Base-by-base conservation (phyloP, 2,888 invertebrate species). In the Lamproptera curius region DNA sequence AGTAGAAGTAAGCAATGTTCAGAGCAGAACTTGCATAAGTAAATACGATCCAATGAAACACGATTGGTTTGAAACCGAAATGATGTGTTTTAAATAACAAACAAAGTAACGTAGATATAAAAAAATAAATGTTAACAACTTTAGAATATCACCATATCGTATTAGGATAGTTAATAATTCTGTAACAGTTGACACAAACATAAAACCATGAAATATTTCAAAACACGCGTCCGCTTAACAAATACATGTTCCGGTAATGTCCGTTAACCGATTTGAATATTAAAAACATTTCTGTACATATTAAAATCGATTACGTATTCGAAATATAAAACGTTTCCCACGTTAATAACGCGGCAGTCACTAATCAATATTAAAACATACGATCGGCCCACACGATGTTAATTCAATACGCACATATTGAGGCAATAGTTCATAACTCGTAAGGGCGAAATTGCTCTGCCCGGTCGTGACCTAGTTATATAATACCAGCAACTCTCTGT, bases 381-480 rank as follows among this genome's bases (percentile, higher is more conserved):
- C 37, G 10, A 34, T 38, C 38, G 11, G 38, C 2, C 26, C 28
- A 35, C 35, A 28, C 10, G 23, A 17, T 28, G 14, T 16, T 45
- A 45, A 33, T 34, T 42, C 20, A 14, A 45, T 20, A 13, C 20
- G 9, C 35, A 40, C 16, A 16, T 23, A 16, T 16, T 20, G 14
- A n/a, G 11, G 11, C 8, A 31, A 5, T 20, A 20, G 20, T 5
- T n/a, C n/a, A n/a, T n/a, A n/a, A n/a, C n/a, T n/a, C 1, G 35
- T 39, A 39, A 40, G 43, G 39, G 20, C 16, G 16, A 48, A 23
- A 37, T 37, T 36, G 20, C 6, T 20, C n/a, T 11, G 13, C 16
- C 15, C 28, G 33, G 31, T 50, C 40, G 44, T 44, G 40, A 44
- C 36, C 36, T 16, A 43, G 9, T 40, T 20, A 26, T 43, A 16